Conservation (phyloP, 2,113 vertebrate species). For the Atherinomorus stipes region DNA sequence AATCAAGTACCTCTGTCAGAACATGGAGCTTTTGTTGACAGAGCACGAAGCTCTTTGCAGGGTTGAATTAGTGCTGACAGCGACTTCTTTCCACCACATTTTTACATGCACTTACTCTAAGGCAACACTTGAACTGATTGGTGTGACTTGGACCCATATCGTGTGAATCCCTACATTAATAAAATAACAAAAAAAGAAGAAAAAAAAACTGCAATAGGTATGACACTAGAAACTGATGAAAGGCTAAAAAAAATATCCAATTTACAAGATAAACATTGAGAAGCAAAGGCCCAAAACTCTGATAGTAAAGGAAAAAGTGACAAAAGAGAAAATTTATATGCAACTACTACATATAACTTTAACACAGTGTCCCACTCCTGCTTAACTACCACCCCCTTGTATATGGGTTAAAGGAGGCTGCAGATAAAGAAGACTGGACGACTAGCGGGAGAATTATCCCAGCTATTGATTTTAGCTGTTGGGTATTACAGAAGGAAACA, state of each 20-base stretch:
- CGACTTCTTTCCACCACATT: conserved; percentile 71
- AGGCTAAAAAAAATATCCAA: background rate
- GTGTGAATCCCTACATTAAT: conserved; percentile 19
- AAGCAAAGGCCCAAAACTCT: background rate
- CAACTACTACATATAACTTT: conserved; percentile 36
- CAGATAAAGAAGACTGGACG: conserved; percentile 83
- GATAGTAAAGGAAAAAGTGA: too few relatives aligned
- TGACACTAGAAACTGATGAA: conserved; percentile 15
- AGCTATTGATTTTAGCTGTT: conserved; percentile 97
- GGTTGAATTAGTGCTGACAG: conserved; percentile 73
- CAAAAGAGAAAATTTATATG: conserved; percentile 20
- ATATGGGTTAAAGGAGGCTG: conserved; percentile 71
- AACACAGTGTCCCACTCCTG: conserved; percentile 40
- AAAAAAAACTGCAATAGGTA: background rate
- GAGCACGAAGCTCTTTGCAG: conserved; percentile 57
- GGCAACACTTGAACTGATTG: conserved; percentile 63
- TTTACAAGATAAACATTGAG: background rate
- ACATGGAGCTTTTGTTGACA: conserved; percentile 75
- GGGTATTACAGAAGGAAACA: conserved; percentile 95
- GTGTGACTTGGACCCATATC: conserved; percentile 38
- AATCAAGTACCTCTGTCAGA: conserved; percentile 74
- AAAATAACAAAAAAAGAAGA: conserved; percentile 25
- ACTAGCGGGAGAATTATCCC: conserved; percentile 93
- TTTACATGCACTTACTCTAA: conserved; percentile 56
- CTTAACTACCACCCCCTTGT: conserved; percentile 63